phyloP scores from a whole-genome alignment of 2,888 invertebrate species.

The Drosophila leonis region DNA sequence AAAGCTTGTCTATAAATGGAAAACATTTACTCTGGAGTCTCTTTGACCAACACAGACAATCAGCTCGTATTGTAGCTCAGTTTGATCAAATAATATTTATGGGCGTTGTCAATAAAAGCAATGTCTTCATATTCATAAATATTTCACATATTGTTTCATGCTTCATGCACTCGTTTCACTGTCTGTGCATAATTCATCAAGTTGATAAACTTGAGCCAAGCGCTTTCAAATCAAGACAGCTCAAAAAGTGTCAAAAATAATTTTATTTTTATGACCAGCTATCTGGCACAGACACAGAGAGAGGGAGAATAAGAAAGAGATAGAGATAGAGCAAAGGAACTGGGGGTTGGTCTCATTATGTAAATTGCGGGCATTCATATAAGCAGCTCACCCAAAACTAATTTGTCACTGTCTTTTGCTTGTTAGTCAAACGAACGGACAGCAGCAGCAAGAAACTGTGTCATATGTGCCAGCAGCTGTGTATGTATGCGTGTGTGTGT shows the following conservation, averaged over 20 bases:
- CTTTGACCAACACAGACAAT: background rate
- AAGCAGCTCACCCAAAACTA: conserved; percentile 81
- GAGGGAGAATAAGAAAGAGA: background rate
- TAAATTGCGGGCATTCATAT: conserved; percentile 80
- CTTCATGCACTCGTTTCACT: background rate
- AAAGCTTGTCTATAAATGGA: too few relatives aligned
- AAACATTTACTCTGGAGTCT: background rate
- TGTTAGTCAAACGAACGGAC: conserved; percentile 75
- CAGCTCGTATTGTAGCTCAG: background rate
- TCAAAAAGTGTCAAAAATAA: conserved; percentile 76
- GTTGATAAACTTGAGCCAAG: conserved; percentile 49
- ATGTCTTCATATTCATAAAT: background rate
- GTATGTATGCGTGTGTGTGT: background rate
- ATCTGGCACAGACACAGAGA: conserved; percentile 25
- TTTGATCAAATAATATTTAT: conserved; percentile 2
- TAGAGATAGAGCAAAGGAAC: conserved; percentile 8
- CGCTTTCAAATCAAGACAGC: conserved; percentile 56
- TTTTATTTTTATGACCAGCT: conserved; percentile 61
- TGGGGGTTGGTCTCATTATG: conserved; percentile 67
- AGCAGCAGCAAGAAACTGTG: conserved; percentile 38
- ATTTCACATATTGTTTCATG: conserved; percentile 1
- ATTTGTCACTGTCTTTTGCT: conserved; percentile 80
- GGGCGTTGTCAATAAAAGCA: background rate
- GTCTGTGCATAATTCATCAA: conserved; percentile 59
- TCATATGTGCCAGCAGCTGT: conserved; percentile 18